Conservation (phyloP, 2,797 vertebrate species). For the Prionace glauca region DNA sequence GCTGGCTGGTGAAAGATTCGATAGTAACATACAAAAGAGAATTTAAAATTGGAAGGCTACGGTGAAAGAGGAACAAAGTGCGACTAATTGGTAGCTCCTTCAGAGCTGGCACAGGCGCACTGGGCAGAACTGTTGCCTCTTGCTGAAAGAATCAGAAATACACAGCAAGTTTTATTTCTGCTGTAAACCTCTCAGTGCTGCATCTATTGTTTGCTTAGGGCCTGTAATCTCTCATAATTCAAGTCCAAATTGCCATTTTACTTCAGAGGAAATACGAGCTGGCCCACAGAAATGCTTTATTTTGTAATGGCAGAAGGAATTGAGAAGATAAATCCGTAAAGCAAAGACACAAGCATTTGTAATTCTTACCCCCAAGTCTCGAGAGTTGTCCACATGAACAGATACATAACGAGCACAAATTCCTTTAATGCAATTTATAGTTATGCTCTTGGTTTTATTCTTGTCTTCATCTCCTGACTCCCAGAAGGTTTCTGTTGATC, state of each 20-base stretch:
- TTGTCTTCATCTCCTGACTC: constrained; percentile 98
- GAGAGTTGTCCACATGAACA: constrained; percentile 96
- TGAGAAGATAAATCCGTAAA: not conserved
- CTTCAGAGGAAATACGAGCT: not conserved
- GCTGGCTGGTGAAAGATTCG: not conserved
- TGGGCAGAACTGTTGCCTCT: not conserved
- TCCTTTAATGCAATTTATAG: constrained; percentile 95
- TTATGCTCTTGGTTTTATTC: constrained; percentile 98
- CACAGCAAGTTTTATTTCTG: not conserved
- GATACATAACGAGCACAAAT: constrained; percentile 85
- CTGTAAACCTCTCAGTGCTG: not conserved
- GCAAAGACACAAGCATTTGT: not conserved
- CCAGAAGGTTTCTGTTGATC: constrained; percentile 98
- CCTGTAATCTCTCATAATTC: not conserved
- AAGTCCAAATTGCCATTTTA: not conserved
- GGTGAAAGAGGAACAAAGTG: not conserved
- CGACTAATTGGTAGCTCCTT: not conserved
- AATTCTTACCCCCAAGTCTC: constrained; percentile 86
- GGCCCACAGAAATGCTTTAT: not conserved
- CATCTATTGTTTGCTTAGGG: not conserved
- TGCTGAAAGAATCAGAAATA: not conserved
- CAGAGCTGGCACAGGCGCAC: not conserved
- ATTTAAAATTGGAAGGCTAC: not conserved
- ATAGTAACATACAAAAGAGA: not conserved
- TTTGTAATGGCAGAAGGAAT: not conserved